Conservation (phyloP, 2,797 vertebrate species). For the Oreochromis grahami region DNA sequence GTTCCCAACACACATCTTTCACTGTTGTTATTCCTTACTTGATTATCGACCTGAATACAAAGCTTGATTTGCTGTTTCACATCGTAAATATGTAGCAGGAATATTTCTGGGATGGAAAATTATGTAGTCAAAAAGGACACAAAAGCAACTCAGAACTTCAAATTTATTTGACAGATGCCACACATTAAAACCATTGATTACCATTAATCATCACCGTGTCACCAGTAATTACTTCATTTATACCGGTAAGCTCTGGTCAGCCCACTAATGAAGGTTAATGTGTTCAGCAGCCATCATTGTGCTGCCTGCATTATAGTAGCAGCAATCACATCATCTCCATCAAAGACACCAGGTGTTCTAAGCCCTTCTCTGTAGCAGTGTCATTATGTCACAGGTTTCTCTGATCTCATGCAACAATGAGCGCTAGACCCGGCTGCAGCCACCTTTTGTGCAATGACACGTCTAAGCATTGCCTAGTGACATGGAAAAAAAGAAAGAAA, state of each 20-base stretch:
- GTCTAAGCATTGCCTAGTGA: slow-evolving; percentile 11
- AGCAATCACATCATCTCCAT: slow-evolving; percentile 25
- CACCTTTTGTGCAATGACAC: slow-evolving; percentile 18
- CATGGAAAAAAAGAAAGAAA: neutral
- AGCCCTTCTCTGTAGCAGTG: neutral
- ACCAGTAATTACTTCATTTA: slow-evolving; percentile 60
- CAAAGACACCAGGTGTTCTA: neutral
- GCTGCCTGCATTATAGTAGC: slow-evolving; percentile 7
- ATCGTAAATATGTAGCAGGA: neutral
- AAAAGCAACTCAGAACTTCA: slow-evolving; percentile 15
- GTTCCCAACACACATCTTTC: neutral
- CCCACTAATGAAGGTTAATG: slow-evolving; percentile 66
- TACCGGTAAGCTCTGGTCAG: slow-evolving; percentile 35
- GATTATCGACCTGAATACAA: neutral
- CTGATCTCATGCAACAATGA: slow-evolving; percentile 13
- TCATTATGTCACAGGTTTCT: neutral
- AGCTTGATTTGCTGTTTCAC: neutral
- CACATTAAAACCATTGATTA: slow-evolving; percentile 46
- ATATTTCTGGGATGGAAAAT: neutral
- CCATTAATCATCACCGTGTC: slow-evolving; percentile 56
- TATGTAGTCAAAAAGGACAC: neutral
- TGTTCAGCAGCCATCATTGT: slow-evolving; percentile 24
- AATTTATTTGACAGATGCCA: slow-evolving; percentile 48
- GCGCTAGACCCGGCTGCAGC: neutral
- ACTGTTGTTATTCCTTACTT: neutral